Base-by-base conservation (phyloP, 30 jellyfish, hydroid and myxozoan genomes). In the Aurelia coerulea region DNA sequence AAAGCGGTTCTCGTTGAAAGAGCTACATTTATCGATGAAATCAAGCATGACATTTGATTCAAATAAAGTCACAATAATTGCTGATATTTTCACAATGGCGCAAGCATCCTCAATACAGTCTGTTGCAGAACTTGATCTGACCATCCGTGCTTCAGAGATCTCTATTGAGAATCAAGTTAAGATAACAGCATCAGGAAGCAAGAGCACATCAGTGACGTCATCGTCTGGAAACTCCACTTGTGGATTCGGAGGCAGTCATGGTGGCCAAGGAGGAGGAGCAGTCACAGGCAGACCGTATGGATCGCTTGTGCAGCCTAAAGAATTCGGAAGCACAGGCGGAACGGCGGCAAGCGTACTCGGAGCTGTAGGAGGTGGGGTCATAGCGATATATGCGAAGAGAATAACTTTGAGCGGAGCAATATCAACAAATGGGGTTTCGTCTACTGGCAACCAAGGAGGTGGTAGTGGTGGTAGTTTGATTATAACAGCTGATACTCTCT, bases 251-350 rank as follows among this genome's bases (percentile, higher is more conserved):
- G 94, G 86, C 31, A 76, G 94, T 63, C 94, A 85, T 76, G 94
- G 94, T 50, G 94, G 94, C n/a, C 88, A 53, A 64, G 94, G 94
- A 2, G 94, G 94, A 5, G 94, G 94, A 2, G 63, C 5, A 12
- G 11, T 5, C 13, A 34, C 70, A 16, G 88, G 94, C 3, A 53
- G 58, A 13, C 78, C 94, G 5, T 85, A 85, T 46, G 94, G 94
- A 31, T 49, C 67, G 23, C 76, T 74, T 15, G 88, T 73, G 10
- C 33, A 72, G 68, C 94, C 94, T 5, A 74, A 72, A 18, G 54
- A 76, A n/a, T 85, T 76, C 51, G 94, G 94, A 49, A 85, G 94
- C 73, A 85, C 72, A 32, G 94, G 94, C 4, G 94, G 94, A 19
- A 41, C 42, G 46, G 81, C 83, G 1, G 84, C 84, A 23, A 31